Base-by-base conservation (phyloP, 2,797 vertebrate genomes). In the Orientallactaga sibirica region DNA sequence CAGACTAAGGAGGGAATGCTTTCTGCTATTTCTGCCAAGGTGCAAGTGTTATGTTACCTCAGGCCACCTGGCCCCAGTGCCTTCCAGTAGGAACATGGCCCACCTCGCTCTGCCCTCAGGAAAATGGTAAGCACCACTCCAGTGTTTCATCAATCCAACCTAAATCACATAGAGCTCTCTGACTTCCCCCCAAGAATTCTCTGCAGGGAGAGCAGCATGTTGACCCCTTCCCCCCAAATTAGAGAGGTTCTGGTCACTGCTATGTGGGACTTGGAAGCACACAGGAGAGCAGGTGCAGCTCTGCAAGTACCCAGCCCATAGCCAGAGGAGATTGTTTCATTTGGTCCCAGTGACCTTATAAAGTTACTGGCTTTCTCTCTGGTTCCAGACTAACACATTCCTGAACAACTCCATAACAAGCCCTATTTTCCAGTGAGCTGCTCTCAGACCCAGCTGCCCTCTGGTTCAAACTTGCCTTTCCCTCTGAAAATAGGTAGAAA, bases 301-400 rank as follows among this genome's bases (percentile, higher is more conserved):
- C 14, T 0, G 18, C 5, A 0, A 1, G 10, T 27, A 19, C 16
- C 37, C n/a, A 66, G 29, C 0, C 22, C 25, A 2, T 0, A 41
- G 37, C 41, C 41, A n/a, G 68, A 55, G n/a, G 22, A 7, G 11
- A 33, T 18, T 33, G 18, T 7, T 15, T 3, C 55, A 25, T 33
- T n/a, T 55, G 12, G 24, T 18, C 33, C 52, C 41, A 7, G 16
- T 22, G 66, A 3, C n/a, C 55, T 73, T 66, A 6, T 0, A 66
- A 85, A 74, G 22, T 52, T 15, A 3, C 2, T 2, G 22, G 8
- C 61, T 74, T 29, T 67, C 67, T 37, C 55, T 6, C 9, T 27
- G 18, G 6, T 24, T 20, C 5, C 0, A 18, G 7, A 76, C 19
- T 22, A 19, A 19, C 7, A 3, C 5, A 48, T 33, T 41, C 22